phyloP scores from a whole-genome alignment of 2,113 vertebrate genomes.

The Rutilus rutilus region DNA sequence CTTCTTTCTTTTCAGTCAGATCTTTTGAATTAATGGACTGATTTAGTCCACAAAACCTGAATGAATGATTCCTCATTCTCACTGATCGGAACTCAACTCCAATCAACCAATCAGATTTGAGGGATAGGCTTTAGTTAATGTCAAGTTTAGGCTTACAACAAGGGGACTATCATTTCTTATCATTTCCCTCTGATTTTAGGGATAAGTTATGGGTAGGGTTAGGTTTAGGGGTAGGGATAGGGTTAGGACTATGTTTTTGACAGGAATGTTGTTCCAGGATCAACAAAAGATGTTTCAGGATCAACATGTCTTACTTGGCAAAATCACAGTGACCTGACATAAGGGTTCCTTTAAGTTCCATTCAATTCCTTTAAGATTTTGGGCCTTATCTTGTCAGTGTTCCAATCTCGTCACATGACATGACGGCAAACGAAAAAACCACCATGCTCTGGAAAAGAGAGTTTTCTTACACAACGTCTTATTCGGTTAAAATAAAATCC shows the following conservation, averaged over 20 bases:
- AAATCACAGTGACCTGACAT: background rate
- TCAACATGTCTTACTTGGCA: too few relatives aligned
- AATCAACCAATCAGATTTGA: too few relatives aligned
- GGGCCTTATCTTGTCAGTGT: background rate
- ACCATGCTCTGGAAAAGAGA: background rate
- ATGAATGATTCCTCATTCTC: background rate
- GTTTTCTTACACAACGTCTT: background rate
- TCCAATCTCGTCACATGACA: background rate
- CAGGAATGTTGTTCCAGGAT: too few relatives aligned
- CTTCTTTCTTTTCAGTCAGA: background rate
- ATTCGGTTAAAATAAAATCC: constrained; percentile 26
- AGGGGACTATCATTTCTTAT: too few relatives aligned
- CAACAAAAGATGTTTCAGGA: too few relatives aligned
- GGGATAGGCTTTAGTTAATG: too few relatives aligned
- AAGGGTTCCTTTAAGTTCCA: too few relatives aligned
- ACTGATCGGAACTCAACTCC: background rate
- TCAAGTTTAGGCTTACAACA: too few relatives aligned
- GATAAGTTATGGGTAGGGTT: too few relatives aligned
- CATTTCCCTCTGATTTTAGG: too few relatives aligned
- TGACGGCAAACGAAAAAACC: background rate
- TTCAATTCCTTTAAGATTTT: background rate
- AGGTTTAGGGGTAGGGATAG: too few relatives aligned
- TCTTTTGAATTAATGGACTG: background rate
- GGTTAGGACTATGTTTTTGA: too few relatives aligned
- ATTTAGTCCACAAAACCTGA: background rate